phyloP scores from a whole-genome alignment of 2,888 invertebrate species.

The Pheosia gnoma region DNA sequence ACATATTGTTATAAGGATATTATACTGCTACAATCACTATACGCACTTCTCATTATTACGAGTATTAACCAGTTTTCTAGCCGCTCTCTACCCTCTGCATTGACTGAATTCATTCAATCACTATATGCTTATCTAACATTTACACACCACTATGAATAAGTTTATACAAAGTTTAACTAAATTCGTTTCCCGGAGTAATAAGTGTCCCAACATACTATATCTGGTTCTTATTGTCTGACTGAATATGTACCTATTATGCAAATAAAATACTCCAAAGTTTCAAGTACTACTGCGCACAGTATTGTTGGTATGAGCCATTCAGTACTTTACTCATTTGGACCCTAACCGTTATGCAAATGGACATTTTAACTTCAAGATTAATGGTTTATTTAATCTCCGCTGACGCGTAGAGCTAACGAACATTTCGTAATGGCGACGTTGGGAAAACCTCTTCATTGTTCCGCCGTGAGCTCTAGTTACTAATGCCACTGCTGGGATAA shows the following conservation, averaged over 20 bases:
- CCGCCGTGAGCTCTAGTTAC: constrained; percentile 14
- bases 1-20: background rate
- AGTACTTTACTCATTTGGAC: constrained; percentile 2
- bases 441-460: constrained; percentile 32
- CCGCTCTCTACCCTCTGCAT: background rate
- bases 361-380: constrained; percentile 40
- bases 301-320: background rate
- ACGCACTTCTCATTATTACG: background rate
- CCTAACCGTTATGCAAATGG: constrained; percentile 39
- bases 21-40: background rate
- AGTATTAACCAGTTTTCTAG: background rate
- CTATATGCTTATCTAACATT: too few relatives aligned
- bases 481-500: constrained; percentile 2
- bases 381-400: constrained; percentile 41
- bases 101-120: background rate
- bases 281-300: background rate
- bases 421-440: constrained; percentile 15
- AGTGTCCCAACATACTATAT: too few relatives aligned
- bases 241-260: background rate
- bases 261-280: background rate
- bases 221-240: too few relatives aligned
- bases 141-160: too few relatives aligned
- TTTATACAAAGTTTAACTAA: too few relatives aligned
- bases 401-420: constrained; percentile 25
- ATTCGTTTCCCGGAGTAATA: too few relatives aligned